Evolutionary conservation across 2,797 vertebrate species (phyloP).

Genomic region (Propithecus deckenii): DNA sequence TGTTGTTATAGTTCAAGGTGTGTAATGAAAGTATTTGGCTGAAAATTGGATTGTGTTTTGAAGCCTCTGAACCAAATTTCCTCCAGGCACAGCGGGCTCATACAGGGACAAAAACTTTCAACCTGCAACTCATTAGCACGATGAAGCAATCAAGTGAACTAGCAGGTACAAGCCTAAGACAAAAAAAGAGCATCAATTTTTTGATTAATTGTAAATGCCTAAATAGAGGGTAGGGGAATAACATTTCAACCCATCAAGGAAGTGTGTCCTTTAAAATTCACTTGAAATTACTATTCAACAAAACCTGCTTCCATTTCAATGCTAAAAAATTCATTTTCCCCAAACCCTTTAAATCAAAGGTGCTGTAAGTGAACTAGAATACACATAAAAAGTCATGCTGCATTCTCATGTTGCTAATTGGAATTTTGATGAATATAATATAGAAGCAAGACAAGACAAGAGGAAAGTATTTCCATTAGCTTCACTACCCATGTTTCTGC

Average conservation of each 20-base stretch:
- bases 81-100: conserved; percentile 29
- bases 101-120: conserved; percentile 35
- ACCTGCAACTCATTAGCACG: conserved; percentile 51
- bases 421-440: conserved; percentile 81
- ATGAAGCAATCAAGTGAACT: conserved; percentile 55
- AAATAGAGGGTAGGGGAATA: background rate
- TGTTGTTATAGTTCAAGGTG: background rate
- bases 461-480: conserved; percentile 72
- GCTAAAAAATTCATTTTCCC: conserved; percentile 39
- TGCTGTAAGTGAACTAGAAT: conserved; percentile 10
- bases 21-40: background rate
- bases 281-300: background rate
- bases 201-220: conserved; percentile 62
- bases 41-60: conserved; percentile 44
- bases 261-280: conserved; percentile 12
- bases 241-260: conserved; percentile 20
- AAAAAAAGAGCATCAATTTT: conserved; percentile 54
- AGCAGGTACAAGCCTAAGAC: conserved; percentile 52
- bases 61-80: conserved; percentile 44
- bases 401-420: conserved; percentile 79
- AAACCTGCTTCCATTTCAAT: conserved; percentile 15
- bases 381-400: conserved; percentile 37
- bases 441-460: conserved; percentile 77
- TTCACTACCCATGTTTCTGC: conserved; percentile 67
- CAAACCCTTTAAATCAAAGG: conserved; percentile 3